Evolutionary conservation across 2,888 invertebrate genomes (phyloP).

Genomic region (Rhorus exstirpatorius): DNA sequence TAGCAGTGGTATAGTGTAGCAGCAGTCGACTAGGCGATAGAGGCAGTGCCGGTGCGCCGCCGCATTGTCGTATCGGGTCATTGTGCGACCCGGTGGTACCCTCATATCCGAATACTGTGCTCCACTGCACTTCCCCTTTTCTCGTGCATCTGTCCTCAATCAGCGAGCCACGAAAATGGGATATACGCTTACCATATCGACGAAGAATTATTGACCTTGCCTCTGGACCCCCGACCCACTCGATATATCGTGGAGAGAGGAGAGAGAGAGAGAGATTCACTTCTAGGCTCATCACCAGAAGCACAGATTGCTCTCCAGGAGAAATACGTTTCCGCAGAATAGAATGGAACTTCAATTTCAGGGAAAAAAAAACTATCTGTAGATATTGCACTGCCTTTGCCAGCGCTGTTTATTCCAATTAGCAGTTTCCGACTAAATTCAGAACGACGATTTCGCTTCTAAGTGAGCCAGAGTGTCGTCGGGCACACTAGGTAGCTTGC

Average conservation of each 20-base stretch:
- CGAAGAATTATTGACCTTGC: constrained; percentile 80
- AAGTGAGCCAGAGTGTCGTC: too few relatives aligned
- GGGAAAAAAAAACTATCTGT: not conserved
- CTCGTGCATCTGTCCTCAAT: constrained; percentile 86
- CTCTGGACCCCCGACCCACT: constrained; percentile 54
- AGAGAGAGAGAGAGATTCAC: constrained; percentile 40
- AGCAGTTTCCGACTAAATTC: not conserved
- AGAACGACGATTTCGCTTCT: not conserved
- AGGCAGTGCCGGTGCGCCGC: constrained; percentile 81
- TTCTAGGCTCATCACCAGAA: constrained; percentile 54
- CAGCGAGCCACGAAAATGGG: constrained; percentile 84
- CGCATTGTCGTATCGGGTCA: constrained; percentile 79
- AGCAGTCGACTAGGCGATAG: constrained; percentile 57
- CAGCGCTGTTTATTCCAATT: not conserved
- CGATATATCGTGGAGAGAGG: constrained; percentile 27
- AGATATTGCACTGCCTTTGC: not conserved
- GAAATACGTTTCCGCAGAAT: constrained; percentile 27
- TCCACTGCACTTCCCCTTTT: constrained; percentile 79
- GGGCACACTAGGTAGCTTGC: not conserved
- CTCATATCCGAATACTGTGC: constrained; percentile 79
- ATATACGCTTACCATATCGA: constrained; percentile 76
- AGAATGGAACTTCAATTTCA: not conserved
- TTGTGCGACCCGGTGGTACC: constrained; percentile 81
- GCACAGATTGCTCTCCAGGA: constrained; percentile 39
- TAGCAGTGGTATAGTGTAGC: constrained; percentile 34